Conservation (phyloP, 2,113 vertebrate genomes). For the Neotoma lepida region DNA sequence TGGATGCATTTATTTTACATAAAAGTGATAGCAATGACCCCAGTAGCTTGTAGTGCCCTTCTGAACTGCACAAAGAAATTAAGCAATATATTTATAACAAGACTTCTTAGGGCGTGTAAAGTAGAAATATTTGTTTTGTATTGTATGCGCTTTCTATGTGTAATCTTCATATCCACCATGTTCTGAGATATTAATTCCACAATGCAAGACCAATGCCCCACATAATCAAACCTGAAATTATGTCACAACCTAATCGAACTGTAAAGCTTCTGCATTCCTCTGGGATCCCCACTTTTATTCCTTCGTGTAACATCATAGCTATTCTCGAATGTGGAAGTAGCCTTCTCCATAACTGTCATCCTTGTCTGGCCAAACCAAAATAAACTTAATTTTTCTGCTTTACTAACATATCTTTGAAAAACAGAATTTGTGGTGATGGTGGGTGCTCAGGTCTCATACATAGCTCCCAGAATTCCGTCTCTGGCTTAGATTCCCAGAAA, state of each 20-base stretch:
- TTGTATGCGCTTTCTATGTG: not conserved
- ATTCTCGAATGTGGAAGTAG: too few species aligned
- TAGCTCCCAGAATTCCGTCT: not conserved
- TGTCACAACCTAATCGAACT: not conserved
- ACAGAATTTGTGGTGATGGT: not conserved
- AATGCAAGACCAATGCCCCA: rapidly evolving
- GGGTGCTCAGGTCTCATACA: not conserved
- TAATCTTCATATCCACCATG: not conserved
- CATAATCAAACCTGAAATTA: not conserved
- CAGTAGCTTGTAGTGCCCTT: not conserved
- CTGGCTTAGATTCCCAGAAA: not conserved
- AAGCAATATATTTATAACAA: not conserved
- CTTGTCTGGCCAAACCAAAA: not conserved
- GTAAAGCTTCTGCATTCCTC: not conserved
- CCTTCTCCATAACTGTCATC: not conserved
- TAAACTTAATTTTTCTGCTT: not conserved
- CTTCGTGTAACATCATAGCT: not conserved
- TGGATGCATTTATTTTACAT: not conserved
- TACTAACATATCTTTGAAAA: not conserved
- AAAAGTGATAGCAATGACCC: not conserved
- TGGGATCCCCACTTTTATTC: not conserved
- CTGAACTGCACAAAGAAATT: conserved; percentile 28
- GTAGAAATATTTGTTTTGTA: not conserved
- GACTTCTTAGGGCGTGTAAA: too few species aligned
- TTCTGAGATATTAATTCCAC: not conserved